phyloP scores from a whole-genome alignment of 2,113 vertebrate genomes.

The Polypterus senegalus region DNA sequence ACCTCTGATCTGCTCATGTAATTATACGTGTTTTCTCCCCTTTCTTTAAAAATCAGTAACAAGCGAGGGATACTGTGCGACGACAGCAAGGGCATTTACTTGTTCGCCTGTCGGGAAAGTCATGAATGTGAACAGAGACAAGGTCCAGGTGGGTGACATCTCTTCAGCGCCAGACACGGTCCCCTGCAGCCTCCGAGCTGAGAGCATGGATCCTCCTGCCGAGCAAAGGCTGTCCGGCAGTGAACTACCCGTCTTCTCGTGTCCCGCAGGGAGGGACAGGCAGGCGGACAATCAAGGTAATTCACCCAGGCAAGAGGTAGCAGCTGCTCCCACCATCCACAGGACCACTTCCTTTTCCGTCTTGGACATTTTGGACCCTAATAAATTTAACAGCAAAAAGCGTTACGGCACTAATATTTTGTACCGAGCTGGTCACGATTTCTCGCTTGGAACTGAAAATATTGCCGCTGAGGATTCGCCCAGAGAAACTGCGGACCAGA shows the following conservation, averaged over 20 bases:
- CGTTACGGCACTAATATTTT: conserved; percentile 35
- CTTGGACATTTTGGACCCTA: conserved; percentile 89
- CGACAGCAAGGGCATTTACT: neutral
- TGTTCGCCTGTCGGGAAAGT: conserved; percentile 20
- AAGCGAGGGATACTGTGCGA: too few relatives aligned
- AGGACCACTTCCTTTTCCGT: conserved; percentile 94
- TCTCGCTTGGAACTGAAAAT: conserved; percentile 33
- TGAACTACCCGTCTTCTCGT: conserved; percentile 49
- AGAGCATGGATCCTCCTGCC: conserved; percentile 44
- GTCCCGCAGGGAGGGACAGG: conserved; percentile 48
- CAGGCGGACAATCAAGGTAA: conserved; percentile 54
- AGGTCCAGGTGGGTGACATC: conserved; percentile 50
- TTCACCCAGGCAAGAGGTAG: conserved; percentile 55
- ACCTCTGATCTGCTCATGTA: neutral
- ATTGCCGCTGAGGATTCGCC: conserved; percentile 37
- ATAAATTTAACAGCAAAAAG: conserved; percentile 83
- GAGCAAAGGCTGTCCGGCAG: conserved; percentile 48
- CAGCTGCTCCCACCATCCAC: conserved; percentile 44
- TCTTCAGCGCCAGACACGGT: conserved; percentile 38
- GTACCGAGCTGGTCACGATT: conserved; percentile 44
- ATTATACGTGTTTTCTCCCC: too few relatives aligned
- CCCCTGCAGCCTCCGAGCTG: conserved; percentile 32
- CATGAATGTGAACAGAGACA: conserved; percentile 60
- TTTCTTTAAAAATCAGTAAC: too few relatives aligned
- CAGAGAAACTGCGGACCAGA: conserved; percentile 36